Evolutionary conservation across 2,113 vertebrate species (phyloP).

Genomic region (Microcebus ravelobensis): DNA sequence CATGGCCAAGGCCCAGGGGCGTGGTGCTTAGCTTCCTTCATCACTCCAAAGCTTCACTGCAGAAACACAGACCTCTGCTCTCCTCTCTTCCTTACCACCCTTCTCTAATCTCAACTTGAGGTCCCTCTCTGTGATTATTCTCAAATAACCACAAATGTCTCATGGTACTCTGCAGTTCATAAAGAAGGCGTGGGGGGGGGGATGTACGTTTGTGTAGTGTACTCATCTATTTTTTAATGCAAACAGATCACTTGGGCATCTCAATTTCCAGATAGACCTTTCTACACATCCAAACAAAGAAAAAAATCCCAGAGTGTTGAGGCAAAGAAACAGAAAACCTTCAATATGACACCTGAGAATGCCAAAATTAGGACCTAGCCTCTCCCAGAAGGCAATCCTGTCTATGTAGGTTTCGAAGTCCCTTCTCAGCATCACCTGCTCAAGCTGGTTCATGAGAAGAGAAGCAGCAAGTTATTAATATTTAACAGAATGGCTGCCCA

Average conservation of each 20-base stretch:
- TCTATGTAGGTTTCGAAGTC: not conserved
- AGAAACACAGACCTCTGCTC: not conserved
- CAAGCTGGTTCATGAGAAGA: not conserved
- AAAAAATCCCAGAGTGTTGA: not conserved
- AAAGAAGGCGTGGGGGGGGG: not conserved
- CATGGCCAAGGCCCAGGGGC: not conserved
- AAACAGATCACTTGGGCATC: not conserved
- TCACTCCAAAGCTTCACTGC: not conserved
- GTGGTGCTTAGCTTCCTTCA: not conserved
- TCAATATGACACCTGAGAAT: not conserved
- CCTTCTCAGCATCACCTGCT: not conserved
- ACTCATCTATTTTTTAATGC: not conserved
- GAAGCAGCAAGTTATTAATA: not conserved
- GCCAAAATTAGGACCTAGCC: not conserved
- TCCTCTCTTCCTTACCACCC: not conserved
- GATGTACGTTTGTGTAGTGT: not conserved
- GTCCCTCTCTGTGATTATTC: not conserved
- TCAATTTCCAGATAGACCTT: not conserved
- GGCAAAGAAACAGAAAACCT: not conserved
- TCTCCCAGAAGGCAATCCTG: not conserved
- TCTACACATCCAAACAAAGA: not conserved
- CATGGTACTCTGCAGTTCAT: not conserved
- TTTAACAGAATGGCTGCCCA: not conserved
- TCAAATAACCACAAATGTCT: not conserved
- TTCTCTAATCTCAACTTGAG: not conserved